Percentiles rank a stretch among this genome's conserved stretches.
Conservation (phyloP, 2,113 vertebrate genomes). For the Tympanuchus pallidicinctus region DNA sequence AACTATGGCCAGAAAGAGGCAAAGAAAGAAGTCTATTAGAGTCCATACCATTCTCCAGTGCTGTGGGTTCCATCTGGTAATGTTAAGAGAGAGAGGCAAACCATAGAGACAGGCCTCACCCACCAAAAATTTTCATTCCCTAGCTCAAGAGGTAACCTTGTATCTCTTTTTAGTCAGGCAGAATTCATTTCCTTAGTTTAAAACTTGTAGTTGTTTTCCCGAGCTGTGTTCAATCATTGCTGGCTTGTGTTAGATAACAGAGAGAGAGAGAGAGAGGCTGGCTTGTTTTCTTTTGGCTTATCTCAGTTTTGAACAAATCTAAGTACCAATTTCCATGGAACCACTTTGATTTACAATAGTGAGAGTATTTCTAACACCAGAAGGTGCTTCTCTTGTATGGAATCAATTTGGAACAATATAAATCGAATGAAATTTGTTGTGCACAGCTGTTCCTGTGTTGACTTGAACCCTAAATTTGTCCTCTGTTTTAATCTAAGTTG, state of each 20-base stretch:
- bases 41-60: not conserved
- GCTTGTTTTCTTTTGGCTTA: not conserved
- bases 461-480: not conserved
- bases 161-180: not conserved
- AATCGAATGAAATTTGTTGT: conserved; percentile 20
- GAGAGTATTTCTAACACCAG: not conserved
- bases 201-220: not conserved
- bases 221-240: not conserved
- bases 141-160: not conserved
- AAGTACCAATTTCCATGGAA: not conserved
- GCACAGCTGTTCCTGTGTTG: conserved; percentile 22
- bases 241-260: not conserved
- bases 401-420: not conserved
- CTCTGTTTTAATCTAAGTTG: not conserved
- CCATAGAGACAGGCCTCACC: not conserved
- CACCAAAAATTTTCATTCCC: not conserved
- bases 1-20: not conserved
- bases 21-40: not conserved
- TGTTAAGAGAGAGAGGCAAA: not conserved
- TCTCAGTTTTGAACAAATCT: not conserved
- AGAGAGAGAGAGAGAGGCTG: not conserved
- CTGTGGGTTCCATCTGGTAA: not conserved
- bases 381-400: conserved; percentile 6
- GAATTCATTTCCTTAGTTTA: not conserved
- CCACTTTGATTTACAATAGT: not conserved